Evolutionary conservation across 2,888 invertebrate species (phyloP), one percentile per base, ranked within the genome.

Genomic region (Catocala fraxini): DNA sequence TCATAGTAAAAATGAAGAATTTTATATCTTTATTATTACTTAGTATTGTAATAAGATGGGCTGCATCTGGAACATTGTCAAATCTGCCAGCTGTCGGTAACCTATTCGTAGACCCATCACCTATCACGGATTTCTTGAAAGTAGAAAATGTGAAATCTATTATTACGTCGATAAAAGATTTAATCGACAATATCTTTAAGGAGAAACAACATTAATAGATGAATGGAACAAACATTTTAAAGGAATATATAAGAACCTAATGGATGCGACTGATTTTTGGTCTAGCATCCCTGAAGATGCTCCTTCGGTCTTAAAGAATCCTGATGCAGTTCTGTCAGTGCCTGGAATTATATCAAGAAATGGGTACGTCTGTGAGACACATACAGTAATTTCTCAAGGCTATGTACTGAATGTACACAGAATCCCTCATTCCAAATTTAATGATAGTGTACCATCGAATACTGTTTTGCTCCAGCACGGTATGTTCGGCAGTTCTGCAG

Each of bases 401-500:
- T 98, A 97, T 86, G 90, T 98, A 12, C 89, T 98, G 48, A 96
- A 96, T 42, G 70, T 98, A 51, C 98, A 98, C 80, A 95, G 98
- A 58, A 98, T 98, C 73, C 97, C 97, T 0, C 93, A 93, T 53
- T 71, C 87, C 1, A 94, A 94, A 52, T 84, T 85, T 56, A 83
- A 86, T 34, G 73, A 71, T 0, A 65, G 70, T 0, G 82, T 89
- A 3, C 68, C 89, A 1, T 65, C 69, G 3, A 90, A 88, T 41
- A 87, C 91, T 0, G 95, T 96, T 58, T 94, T 97, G 67, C 88
- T 98, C 25, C 97, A 98, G 79, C 98, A 98, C 82, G 99, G 98
- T 0, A 87, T 98, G 4, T 91, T 97, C 35, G 96, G 96, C 1
- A 96, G 97, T 75, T 97, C 97, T 3, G 95, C 97, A 0, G 97